Conservation (phyloP, 2,797 vertebrate genomes). For the Cygnus olor region DNA sequence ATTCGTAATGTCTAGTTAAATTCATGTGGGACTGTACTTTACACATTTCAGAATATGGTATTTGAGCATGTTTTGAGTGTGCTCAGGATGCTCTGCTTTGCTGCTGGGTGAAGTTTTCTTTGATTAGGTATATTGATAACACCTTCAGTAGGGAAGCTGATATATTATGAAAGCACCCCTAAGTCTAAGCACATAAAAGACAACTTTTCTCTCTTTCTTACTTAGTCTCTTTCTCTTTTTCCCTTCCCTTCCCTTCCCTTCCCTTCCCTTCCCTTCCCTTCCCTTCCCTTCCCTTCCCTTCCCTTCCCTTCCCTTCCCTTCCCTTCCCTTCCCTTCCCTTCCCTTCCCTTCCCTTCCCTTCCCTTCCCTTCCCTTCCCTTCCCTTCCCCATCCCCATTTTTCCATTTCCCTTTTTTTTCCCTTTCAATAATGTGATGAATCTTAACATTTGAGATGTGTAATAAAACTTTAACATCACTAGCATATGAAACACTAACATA, state of each 20-base stretch:
- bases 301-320: background rate
- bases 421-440: background rate
- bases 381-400: background rate
- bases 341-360: background rate
- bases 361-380: too few relatives aligned
- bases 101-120: background rate
- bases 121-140: background rate
- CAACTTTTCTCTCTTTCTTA: background rate
- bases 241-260: background rate
- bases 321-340: too few relatives aligned
- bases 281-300: background rate
- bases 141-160: background rate
- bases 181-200: background rate
- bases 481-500: background rate
- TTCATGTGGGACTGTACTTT: background rate
- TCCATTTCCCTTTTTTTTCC: accelerated
- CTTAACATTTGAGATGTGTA: background rate
- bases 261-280: too few relatives aligned
- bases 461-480: background rate
- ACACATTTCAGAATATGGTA: background rate
- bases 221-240: too few relatives aligned
- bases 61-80: background rate
- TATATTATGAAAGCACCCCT: background rate
- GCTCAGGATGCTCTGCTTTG: background rate
- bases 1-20: background rate